A percentile compares a stretch with the other conserved stretches of the same genome.
Conservation (phyloP, 2,113 vertebrate species). For the Macroglossus sobrinus region DNA sequence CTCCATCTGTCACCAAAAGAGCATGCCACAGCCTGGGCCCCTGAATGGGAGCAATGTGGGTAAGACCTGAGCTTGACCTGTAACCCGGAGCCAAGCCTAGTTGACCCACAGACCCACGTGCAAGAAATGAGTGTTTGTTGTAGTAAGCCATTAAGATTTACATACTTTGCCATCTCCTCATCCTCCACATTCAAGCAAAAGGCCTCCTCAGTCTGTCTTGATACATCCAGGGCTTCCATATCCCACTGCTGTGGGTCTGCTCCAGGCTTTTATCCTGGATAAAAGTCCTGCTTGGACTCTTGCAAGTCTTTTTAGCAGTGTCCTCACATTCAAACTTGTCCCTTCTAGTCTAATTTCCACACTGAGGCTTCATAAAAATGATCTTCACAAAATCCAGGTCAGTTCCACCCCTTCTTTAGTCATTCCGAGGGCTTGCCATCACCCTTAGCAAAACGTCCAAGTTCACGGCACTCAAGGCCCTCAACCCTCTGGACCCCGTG, state of each 20-base stretch:
- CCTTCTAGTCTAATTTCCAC: background rate
- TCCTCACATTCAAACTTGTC: background rate
- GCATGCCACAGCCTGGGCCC: background rate
- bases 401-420: background rate
- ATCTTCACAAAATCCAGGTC: background rate
- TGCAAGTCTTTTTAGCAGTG: background rate
- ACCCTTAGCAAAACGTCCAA: background rate
- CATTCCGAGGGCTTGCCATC: background rate
- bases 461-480: background rate
- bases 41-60: background rate
- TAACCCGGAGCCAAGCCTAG: background rate
- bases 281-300: background rate
- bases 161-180: background rate
- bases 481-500: fast-evolving
- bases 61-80: background rate
- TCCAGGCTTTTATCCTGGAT: background rate
- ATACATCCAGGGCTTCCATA: background rate
- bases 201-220: background rate
- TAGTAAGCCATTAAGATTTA: background rate
- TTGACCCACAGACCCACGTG: background rate
- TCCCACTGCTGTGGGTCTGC: background rate
- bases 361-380: background rate
- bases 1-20: background rate
- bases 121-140: background rate
- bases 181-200: background rate